A percentile compares a stretch with the other conserved stretches of the same genome.
Conservation (phyloP, 2,113 vertebrate genomes). For the Xiphophorus maculatus region DNA sequence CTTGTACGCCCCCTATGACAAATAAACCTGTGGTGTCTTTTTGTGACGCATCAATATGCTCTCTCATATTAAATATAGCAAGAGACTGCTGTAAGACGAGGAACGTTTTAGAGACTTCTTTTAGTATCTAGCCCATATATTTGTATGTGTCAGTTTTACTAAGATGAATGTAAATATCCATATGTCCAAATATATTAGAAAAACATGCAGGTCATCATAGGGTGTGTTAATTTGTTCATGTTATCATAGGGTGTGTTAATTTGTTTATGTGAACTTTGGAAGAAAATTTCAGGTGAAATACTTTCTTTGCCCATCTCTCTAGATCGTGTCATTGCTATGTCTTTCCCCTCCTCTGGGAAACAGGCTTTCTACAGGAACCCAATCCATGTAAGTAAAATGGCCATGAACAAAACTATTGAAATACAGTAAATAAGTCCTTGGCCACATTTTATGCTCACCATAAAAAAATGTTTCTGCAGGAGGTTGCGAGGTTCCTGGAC, state of each 20-base stretch:
- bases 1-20: background rate
- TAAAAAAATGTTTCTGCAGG: constrained; percentile 74
- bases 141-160: background rate
- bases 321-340: constrained; percentile 98
- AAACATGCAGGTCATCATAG: background rate
- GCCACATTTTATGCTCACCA: background rate
- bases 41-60: background rate
- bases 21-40: background rate
- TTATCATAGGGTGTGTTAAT: background rate
- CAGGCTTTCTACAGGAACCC: constrained; percentile 97
- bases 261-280: background rate
- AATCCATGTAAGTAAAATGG: constrained; percentile 81
- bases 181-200: background rate
- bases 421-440: background rate
- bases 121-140: too few relatives aligned
- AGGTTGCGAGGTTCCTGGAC: constrained; percentile 92
- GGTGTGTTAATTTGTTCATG: background rate
- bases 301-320: background rate
- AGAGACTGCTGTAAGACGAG: background rate
- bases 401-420: background rate
- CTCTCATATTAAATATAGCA: background rate
- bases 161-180: background rate
- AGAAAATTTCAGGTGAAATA: background rate
- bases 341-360: constrained; percentile 94
- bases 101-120: background rate